Evolutionary conservation across 2,888 invertebrate species (phyloP).

Genomic region (Tridacna crocea): DNA sequence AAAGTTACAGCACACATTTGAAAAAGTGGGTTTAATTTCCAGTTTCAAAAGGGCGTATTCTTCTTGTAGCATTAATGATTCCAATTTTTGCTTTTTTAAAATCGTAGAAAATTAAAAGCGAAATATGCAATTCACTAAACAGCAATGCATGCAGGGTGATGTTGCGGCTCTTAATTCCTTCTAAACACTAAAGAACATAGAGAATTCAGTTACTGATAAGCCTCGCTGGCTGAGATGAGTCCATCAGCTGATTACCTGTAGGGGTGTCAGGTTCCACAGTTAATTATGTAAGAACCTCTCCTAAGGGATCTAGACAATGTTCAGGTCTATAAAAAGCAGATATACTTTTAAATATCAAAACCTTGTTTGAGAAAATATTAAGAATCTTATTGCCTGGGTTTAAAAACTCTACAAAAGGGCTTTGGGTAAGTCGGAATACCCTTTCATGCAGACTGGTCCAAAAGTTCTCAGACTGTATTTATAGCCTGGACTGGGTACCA

Average conservation of each 20-base stretch:
- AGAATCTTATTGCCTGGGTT: too few species aligned
- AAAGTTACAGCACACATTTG: slow-evolving; percentile 62
- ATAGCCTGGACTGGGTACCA: slow-evolving; percentile 5
- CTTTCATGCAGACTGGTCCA: background rate
- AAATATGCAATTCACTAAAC: slow-evolving; percentile 62
- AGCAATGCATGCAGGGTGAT: slow-evolving; percentile 82
- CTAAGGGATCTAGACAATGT: too few species aligned
- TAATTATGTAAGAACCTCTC: slow-evolving; percentile 8
- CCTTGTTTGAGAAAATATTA: too few species aligned
- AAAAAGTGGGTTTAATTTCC: slow-evolving; percentile 38
- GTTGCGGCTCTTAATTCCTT: slow-evolving; percentile 79
- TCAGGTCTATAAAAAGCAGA: too few species aligned
- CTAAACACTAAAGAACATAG: slow-evolving; percentile 54
- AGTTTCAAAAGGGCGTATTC: slow-evolving; percentile 56
- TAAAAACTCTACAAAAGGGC: too few species aligned
- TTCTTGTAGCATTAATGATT: slow-evolving; percentile 45
- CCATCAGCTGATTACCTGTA: slow-evolving; percentile 37
- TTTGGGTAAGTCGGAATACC: background rate
- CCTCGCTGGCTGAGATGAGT: slow-evolving; percentile 53
- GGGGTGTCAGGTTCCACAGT: slow-evolving; percentile 21
- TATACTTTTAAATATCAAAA: too few species aligned
- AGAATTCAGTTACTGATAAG: slow-evolving; percentile 39
- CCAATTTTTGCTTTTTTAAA: slow-evolving; percentile 24
- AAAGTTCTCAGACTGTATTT: background rate
- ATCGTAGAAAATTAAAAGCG: slow-evolving; percentile 30